A percentile compares a stretch with the other conserved stretches of the same genome.
These are phyloP conservation scores for Oppia nitens DNA, from an alignment of 1,140 invertebrate species.

Conservation along the genomic window DNA sequence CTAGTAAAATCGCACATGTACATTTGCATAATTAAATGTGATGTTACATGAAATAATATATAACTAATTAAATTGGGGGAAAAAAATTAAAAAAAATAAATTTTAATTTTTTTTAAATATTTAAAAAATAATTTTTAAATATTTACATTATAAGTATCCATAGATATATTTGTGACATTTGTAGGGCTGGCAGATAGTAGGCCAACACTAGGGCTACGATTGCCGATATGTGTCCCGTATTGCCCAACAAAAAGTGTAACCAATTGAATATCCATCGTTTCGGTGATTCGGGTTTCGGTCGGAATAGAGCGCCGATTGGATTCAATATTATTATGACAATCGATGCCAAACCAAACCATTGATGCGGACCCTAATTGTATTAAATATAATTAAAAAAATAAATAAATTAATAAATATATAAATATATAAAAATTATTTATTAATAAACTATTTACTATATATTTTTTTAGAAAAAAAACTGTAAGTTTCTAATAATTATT, in stretches of 20 bases:
- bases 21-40: slow-evolving; percentile 4
- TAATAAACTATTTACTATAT: too few species aligned
- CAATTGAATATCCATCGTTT: slow-evolving; percentile 79
- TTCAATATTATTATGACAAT: slow-evolving; percentile 38
- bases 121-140: too few species aligned
- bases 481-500: too few species aligned
- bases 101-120: too few species aligned
- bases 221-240: slow-evolving; percentile 61
- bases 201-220: slow-evolving; percentile 83
- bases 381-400: not conserved
- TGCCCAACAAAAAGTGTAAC: slow-evolving; percentile 80
- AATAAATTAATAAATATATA: too few species aligned
- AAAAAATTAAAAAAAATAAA: too few species aligned
- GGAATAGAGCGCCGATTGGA: slow-evolving; percentile 68
- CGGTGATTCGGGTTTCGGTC: slow-evolving; percentile 62
- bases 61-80: too few species aligned
- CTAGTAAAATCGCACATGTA: slow-evolving; percentile 10
- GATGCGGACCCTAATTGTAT: slow-evolving; percentile 18
- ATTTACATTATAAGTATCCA: slow-evolving; percentile 71
- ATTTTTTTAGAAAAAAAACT: too few species aligned
- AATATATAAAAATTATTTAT: too few species aligned
- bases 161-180: slow-evolving; percentile 63
- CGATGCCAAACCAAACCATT: slow-evolving; percentile 46
- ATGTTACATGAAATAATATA: slow-evolving; percentile 7
- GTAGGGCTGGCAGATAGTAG: slow-evolving; percentile 62